Base-by-base conservation (phyloP, 1,140 invertebrate genomes). In the Drosophila pallidifrons region DNA sequence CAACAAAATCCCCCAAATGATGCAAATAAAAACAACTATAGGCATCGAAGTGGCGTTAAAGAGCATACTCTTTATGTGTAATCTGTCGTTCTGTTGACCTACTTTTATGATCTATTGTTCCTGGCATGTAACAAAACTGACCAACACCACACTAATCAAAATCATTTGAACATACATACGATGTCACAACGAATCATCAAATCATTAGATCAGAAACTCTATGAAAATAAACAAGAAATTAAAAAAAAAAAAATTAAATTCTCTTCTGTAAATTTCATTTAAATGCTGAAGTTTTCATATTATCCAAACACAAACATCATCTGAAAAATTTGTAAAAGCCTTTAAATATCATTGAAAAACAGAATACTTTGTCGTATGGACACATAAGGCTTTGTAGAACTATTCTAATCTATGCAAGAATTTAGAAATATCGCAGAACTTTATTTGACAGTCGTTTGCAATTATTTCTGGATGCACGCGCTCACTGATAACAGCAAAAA, bases 401-500 rank as follows among this genome's bases (percentile, higher is more conserved):
- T 38, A 38, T 10, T 38, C 10, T 38, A 16, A 54, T 16, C 20
- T 45, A 43, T 15, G 16, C 35, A 20, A 35, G 28, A 30, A 47
- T 13, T n/a, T 55, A 16, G 10, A 32, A 10, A 35, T 25, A 55
- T 66, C 28, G 10, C 4, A 35, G 32, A 52, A 52, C 16, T 43
- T 20, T 25, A 57, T 57, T 59, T 45, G 57, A 45, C 16, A 59
- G 11, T 41, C 13, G 13, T 4, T 30, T 1, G 3, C 46, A 43
- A 45, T 77, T 69, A 41, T 28, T 20, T 35, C 45, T 59, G 63
- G 58, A 72, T 68, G 63, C 61, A 38, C 79, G 82, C 79, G 79
- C 75, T 63, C 45, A 43, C 41, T 38, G 79, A 82, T 82, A 83
- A 82, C 49, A 69, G 16, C 30, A 38, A 55, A 46, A 67, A 52